Percentiles rank a stretch among this genome's conserved stretches.
Evolutionary conservation across 2,113 vertebrate genomes (phyloP).

Genomic region (Daphoenositta chrysoptera): DNA sequence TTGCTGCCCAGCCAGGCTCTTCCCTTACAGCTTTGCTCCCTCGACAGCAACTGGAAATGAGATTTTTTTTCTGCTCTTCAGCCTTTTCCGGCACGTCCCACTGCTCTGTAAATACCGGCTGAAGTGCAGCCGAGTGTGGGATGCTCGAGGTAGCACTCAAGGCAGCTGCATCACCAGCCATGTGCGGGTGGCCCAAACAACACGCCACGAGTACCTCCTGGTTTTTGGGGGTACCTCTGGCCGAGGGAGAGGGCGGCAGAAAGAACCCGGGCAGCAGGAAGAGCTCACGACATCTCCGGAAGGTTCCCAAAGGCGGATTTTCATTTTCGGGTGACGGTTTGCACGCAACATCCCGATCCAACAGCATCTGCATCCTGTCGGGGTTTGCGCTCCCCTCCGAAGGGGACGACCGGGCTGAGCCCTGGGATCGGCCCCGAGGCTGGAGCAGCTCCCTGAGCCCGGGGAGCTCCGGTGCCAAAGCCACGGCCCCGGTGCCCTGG

Average conservation of each 20-base stretch:
- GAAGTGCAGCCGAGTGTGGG: background rate
- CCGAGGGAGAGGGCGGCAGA: background rate
- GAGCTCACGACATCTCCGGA: accelerated
- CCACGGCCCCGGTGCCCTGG: background rate
- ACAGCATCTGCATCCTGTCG: accelerated
- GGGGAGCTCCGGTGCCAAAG: background rate
- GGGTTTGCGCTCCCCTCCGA: accelerated
- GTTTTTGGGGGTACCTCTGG: background rate
- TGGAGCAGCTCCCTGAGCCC: background rate
- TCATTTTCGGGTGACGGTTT: accelerated
- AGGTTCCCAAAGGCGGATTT: background rate
- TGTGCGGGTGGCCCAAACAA: background rate
- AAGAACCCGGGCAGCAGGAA: background rate
- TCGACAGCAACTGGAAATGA: background rate
- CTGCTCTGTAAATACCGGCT: background rate
- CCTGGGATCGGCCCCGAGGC: background rate
- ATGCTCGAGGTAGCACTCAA: background rate
- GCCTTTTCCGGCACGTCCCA: background rate
- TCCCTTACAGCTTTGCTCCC: background rate
- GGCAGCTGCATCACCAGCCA: background rate
- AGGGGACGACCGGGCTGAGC: accelerated
- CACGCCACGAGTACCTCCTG: accelerated
- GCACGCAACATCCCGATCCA: accelerated
- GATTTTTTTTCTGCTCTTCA: background rate
- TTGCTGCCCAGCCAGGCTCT: background rate